A percentile compares a stretch with the other conserved stretches of the same genome.
These are phyloP conservation scores for Brachionus rotundiformis DNA, from an alignment of 1,140 invertebrate species.

Conservation along the genomic window DNA sequence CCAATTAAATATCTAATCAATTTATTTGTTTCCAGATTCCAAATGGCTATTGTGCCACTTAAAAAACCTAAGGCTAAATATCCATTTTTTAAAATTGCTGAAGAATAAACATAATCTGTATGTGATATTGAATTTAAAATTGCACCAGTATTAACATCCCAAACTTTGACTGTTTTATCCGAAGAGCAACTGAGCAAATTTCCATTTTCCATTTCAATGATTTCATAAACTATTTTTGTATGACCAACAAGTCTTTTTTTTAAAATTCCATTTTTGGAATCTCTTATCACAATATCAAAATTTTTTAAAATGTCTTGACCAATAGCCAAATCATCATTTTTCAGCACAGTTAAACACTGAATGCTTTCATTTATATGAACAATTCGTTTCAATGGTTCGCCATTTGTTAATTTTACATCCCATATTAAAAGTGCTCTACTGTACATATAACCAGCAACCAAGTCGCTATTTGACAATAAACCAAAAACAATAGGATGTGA, in stretches of 20 bases:
- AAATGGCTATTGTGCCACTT: not conserved
- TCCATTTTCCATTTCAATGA: not conserved
- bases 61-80: not conserved
- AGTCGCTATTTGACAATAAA: not conserved
- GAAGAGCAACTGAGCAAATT: not conserved
- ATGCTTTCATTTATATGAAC: not conserved
- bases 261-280: not conserved
- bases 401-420: too few species aligned
- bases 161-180: not conserved
- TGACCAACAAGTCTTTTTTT: conserved; percentile 13
- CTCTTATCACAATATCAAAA: not conserved
- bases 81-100: conserved; percentile 16
- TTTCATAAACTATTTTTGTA: not conserved
- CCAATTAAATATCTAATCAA: not conserved
- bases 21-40: not conserved
- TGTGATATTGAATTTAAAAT: not conserved
- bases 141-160: not conserved
- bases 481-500: not conserved
- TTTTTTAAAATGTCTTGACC: not conserved
- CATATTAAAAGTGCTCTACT: not conserved
- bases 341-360: not conserved
- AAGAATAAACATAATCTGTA: not conserved
- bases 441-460: not conserved
- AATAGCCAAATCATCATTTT: not conserved
- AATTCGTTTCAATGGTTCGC: not conserved